phyloP scores from a whole-genome alignment of 2,797 vertebrate species.

The Hemibagrus guttatus region DNA sequence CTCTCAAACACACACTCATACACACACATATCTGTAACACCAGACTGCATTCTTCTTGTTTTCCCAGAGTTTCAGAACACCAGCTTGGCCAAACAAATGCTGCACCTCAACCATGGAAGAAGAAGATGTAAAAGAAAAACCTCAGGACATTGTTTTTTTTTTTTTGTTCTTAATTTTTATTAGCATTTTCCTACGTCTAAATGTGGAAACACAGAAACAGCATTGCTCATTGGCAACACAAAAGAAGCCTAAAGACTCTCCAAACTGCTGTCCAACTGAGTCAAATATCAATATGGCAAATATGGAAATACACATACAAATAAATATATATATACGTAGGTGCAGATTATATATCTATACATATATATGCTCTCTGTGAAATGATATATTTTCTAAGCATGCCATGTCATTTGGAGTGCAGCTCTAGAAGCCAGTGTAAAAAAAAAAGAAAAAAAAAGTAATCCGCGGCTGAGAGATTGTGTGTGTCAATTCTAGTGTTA shows the following conservation, averaged over 20 bases:
- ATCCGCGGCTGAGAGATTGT: conserved; percentile 39
- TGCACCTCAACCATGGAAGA: conserved; percentile 51
- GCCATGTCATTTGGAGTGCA: conserved; percentile 56
- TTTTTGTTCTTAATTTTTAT: conserved; percentile 30
- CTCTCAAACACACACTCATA: background rate
- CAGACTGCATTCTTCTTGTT: conserved; percentile 37
- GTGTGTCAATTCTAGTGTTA: conserved; percentile 43
- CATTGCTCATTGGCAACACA: conserved; percentile 44
- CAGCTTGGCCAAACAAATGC: conserved; percentile 57
- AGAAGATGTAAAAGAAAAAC: conserved; percentile 24
- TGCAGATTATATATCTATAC: conserved; percentile 48
- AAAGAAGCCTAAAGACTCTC: conserved; percentile 34
- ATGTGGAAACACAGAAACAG: conserved; percentile 29
- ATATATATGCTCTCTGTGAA: conserved; percentile 53
- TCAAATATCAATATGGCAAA: conserved; percentile 25
- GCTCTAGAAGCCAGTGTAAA: conserved; percentile 41
- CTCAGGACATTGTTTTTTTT: conserved; percentile 54
- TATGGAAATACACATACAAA: conserved; percentile 35
- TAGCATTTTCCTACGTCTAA: conserved; percentile 31
- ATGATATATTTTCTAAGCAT: conserved; percentile 56
- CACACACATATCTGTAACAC: conserved; percentile 1
- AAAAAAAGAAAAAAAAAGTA: conserved; percentile 20
- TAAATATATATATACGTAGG: conserved; percentile 49
- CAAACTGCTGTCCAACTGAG: conserved; percentile 23
- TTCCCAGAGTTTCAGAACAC: conserved; percentile 50